Conservation (phyloP, 1,140 invertebrate species). For the Lucilia cuprina region DNA sequence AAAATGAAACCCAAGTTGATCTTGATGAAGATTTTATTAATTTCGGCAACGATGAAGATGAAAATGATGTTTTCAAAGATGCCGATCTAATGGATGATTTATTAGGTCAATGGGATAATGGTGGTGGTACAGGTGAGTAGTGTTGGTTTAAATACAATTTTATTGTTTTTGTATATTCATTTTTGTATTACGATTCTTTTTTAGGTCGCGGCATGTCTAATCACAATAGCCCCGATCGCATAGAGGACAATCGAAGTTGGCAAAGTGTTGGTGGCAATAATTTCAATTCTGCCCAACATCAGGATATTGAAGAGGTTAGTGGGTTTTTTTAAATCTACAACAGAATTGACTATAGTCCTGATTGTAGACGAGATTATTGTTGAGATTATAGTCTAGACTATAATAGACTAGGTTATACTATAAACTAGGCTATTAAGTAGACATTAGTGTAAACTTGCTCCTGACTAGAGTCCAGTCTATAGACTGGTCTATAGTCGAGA, state of each 20-base stretch:
- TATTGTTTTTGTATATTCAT: not conserved
- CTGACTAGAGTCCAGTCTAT: too few species aligned
- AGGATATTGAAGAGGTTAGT: slow-evolving; percentile 59
- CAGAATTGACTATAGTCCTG: too few species aligned
- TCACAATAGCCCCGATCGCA: slow-evolving; percentile 58
- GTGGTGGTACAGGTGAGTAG: slow-evolving; percentile 23
- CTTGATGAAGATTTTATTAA: slow-evolving; percentile 64
- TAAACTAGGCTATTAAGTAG: too few species aligned
- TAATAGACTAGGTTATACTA: too few species aligned
- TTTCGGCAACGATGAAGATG: slow-evolving; percentile 56
- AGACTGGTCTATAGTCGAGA: too few species aligned
- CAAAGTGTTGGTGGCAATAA: slow-evolving; percentile 61
- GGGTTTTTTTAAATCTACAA: not conserved
- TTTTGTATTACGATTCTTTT: not conserved
- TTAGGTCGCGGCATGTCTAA: slow-evolving; percentile 54
- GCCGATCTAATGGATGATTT: slow-evolving; percentile 53
- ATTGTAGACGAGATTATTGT: too few species aligned
- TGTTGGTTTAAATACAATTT: not conserved
- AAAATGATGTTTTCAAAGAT: slow-evolving; percentile 56
- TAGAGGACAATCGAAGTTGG: slow-evolving; percentile 61
- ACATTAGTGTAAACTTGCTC: too few species aligned
- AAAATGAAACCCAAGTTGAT: slow-evolving; percentile 68
- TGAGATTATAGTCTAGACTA: too few species aligned
- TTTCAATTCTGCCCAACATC: slow-evolving; percentile 54
- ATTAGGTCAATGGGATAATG: slow-evolving; percentile 41